These are phyloP conservation scores for Leptopterna dolabrata DNA, from an alignment of 2,888 invertebrate species.

Conservation along the genomic window DNA sequence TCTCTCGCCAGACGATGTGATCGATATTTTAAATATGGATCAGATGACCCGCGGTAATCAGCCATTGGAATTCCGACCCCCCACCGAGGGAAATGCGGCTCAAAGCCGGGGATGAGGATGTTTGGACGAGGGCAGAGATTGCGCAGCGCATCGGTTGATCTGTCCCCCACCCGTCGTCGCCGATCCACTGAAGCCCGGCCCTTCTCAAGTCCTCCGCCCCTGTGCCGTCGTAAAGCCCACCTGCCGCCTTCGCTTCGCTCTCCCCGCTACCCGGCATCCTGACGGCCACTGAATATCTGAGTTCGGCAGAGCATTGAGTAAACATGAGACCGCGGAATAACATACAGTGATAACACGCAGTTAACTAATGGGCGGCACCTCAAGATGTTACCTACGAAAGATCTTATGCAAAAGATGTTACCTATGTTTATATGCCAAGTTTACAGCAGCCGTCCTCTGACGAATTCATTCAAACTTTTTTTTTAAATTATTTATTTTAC, in stretches of 20 bases:
- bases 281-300: not conserved
- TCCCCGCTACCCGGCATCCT: not conserved
- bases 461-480: no score
- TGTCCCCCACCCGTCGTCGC: not conserved
- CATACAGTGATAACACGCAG: not conserved
- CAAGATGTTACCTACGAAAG: not conserved
- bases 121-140: slow-evolving; percentile 14
- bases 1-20: not conserved
- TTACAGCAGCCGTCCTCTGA: no score
- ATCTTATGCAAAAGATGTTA: not conserved
- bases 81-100: not conserved
- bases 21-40: slow-evolving; percentile 26
- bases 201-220: not conserved
- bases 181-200: not conserved
- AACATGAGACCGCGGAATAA: not conserved
- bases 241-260: not conserved
- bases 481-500: no score
- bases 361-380: not conserved
- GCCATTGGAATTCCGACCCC: not conserved
- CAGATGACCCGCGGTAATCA: slow-evolving; percentile 28
- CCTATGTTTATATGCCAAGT: not conserved
- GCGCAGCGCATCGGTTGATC: slow-evolving; percentile 27
- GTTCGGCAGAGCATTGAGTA: not conserved
- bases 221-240: no score
- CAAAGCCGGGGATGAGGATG: not conserved